Evolutionary conservation across 2,113 vertebrate genomes (phyloP).

Genomic region (Syngnathoides biaculeatus): DNA sequence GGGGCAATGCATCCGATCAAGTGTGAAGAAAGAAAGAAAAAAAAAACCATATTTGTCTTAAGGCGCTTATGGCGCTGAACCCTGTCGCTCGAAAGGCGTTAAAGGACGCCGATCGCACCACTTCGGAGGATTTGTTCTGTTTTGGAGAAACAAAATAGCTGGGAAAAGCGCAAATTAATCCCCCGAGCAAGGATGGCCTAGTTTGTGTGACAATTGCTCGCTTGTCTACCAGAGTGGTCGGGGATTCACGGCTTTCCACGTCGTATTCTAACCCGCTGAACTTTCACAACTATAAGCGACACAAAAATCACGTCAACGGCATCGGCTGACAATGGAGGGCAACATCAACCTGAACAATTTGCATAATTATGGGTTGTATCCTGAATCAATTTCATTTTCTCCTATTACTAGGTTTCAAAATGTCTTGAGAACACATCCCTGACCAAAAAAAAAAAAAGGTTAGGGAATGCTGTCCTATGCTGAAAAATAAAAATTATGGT

Average conservation of each 20-base stretch:
- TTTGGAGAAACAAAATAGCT: conserved; percentile 44
- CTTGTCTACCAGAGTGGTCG: conserved; percentile 34
- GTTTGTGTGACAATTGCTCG: conserved; percentile 59
- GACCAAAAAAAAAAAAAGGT: background rate
- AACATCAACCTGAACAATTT: background rate
- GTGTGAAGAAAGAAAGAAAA: background rate
- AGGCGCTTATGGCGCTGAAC: conserved; percentile 44
- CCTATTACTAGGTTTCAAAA: too few species aligned
- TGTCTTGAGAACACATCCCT: too few species aligned
- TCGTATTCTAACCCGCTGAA: conserved; percentile 28
- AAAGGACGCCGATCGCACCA: conserved; percentile 36
- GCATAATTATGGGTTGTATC: too few species aligned
- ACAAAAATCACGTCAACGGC: background rate
- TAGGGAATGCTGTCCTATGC: background rate
- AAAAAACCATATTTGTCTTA: conserved; percentile 2
- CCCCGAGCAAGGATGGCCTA: conserved; percentile 46
- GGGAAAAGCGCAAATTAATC: conserved; percentile 60
- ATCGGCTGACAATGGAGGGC: background rate
- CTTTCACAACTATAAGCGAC: background rate
- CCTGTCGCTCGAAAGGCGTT: conserved; percentile 19
- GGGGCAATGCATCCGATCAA: background rate
- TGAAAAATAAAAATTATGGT: too few species aligned
- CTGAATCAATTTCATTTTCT: too few species aligned
- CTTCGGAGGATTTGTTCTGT: conserved; percentile 47
- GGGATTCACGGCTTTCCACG: conserved; percentile 24